Evolutionary conservation across 92 coral and sea anemone species (phyloP), one percentile per base, ranked within the genome.

Genomic region (Paramuricea clavata): DNA sequence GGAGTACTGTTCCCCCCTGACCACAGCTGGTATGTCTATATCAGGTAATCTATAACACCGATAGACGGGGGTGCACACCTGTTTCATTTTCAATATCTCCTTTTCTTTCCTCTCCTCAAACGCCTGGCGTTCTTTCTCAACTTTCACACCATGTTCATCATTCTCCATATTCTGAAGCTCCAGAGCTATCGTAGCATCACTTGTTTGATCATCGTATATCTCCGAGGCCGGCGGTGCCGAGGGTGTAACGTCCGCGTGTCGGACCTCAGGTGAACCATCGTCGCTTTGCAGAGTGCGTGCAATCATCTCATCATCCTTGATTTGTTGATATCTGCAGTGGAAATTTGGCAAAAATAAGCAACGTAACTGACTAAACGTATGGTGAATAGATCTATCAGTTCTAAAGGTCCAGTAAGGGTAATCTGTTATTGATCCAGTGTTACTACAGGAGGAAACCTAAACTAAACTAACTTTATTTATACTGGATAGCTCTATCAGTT

Each of bases 211-310:
- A 3, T 79, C 73, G 35, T 36, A 59, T 12, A 79, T 59, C 31
- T 79, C 84, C 26, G 78, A 65, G 39, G 41, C 78, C 0, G 84
- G 84, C 0, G 84, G 84, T 10, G 84, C 84, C 27, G 84, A 79
- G 19, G 84, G 84, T 3, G 28, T 39, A 0, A 79, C 84, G 36
- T 79, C 84, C 27, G 74, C 15, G 44, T 6, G 62, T 19, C 1
- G 3, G 1, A 54, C 17, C 19, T 54, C 62, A 2, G 52, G 52
- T 21, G 84, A 49, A 25, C 32, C 52, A n/a, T 94, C 94, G 28
- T 81, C 74, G 25, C 90, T 92, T 76, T 94, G 98, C 32, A 92
- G 91, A 32, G 74, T 83, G 16, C 93, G 98, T 23, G 98, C 98
- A 6, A 78, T 35, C 59, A 80, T 79, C 52, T 93, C 98, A 67